A percentile compares a stretch with the other conserved stretches of the same genome.
These are phyloP conservation scores for Halcyon chelicuti DNA, from an alignment of 2,797 vertebrate species.

Conservation along the genomic window DNA sequence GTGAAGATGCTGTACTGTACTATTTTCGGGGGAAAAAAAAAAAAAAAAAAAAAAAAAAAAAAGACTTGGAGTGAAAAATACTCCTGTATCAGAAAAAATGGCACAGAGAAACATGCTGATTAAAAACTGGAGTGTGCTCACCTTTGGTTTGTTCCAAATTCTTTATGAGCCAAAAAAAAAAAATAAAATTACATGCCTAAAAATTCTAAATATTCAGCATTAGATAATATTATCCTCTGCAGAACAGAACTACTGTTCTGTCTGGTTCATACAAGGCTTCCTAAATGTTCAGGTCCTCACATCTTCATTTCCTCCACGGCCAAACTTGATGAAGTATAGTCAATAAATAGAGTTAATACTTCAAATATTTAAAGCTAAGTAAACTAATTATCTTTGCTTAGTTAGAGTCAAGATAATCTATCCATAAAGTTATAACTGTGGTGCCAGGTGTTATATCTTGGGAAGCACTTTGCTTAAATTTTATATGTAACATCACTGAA, in stretches of 20 bases:
- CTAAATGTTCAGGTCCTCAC: background rate
- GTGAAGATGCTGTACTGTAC: background rate
- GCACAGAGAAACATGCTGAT: background rate
- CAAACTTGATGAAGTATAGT: background rate
- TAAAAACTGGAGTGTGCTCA: background rate
- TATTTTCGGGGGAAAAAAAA: rapidly evolving
- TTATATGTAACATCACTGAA: background rate
- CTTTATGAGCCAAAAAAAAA: background rate
- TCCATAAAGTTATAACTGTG: background rate
- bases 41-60: background rate
- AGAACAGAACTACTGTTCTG: background rate
- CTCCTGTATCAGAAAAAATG: background rate
- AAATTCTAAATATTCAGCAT: background rate
- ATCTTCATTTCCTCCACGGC: background rate
- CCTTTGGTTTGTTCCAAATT: background rate
- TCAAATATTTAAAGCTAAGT: background rate
- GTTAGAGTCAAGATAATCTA: background rate
- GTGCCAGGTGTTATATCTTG: background rate
- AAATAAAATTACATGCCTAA: background rate
- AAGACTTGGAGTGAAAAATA: background rate
- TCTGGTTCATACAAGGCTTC: background rate
- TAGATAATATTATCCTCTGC: background rate
- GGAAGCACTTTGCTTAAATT: background rate
- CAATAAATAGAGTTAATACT: background rate
- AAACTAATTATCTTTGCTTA: background rate